A percentile compares a stretch with the other conserved stretches of the same genome.
These are phyloP conservation scores for Agrilus biguttatus DNA, from an alignment of 2,888 invertebrate genomes.

Conservation along the genomic window DNA sequence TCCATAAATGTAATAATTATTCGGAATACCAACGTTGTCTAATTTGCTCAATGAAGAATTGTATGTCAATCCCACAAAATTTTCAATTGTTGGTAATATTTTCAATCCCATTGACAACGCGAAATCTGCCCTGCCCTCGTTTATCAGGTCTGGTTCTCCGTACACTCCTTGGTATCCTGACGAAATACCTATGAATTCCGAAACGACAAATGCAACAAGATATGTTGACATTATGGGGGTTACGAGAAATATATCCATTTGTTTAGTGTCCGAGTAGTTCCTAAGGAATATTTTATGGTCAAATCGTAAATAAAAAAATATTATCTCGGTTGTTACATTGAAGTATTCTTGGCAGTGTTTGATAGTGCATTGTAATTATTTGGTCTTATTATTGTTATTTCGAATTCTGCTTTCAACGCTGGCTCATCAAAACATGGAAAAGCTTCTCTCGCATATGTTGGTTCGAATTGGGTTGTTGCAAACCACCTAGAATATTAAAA, in stretches of 20 bases:
- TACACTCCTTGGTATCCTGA: too few relatives aligned
- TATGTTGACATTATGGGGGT: constrained; percentile 61
- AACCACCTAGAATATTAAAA: too few relatives aligned
- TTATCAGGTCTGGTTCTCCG: too few relatives aligned
- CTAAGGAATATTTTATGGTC: background rate
- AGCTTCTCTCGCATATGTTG: constrained; percentile 45
- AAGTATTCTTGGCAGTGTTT: too few relatives aligned
- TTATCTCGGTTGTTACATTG: too few relatives aligned
- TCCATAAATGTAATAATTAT: constrained; percentile 50
- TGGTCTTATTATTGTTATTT: constrained; percentile 24
- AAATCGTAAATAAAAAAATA: too few relatives aligned
- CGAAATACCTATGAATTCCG: constrained; percentile 39
- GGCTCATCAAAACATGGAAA: constrained; percentile 64
- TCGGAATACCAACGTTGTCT: constrained; percentile 69
- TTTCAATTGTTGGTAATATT: constrained; percentile 34
- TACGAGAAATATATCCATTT: constrained; percentile 15
- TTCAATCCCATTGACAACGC: constrained; percentile 30
- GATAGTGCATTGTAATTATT: background rate
- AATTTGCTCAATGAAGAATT: constrained; percentile 38
- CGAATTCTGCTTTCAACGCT: constrained; percentile 22
- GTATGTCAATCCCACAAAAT: constrained; percentile 42
- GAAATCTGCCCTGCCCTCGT: constrained; percentile 25
- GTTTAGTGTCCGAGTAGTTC: background rate
- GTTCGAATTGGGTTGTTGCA: too few relatives aligned
- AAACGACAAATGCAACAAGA: constrained; percentile 64